A percentile compares a stretch with the other conserved stretches of the same genome.
Evolutionary conservation across 2,113 vertebrate genomes (phyloP).

Genomic region (Oreotragus oreotragus): DNA sequence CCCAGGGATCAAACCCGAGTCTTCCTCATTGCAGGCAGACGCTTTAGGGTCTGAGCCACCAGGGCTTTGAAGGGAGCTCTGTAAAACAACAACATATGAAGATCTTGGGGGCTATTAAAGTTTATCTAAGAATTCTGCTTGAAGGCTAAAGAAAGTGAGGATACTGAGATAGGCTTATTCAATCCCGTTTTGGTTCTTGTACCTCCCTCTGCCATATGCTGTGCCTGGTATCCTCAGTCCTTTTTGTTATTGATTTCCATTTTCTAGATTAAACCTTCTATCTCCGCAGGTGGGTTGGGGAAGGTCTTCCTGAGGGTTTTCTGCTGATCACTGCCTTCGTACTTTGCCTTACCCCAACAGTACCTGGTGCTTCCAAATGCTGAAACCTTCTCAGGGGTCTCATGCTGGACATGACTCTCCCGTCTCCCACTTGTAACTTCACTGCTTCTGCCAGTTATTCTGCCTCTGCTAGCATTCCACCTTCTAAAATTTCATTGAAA

Average conservation of each 20-base stretch:
- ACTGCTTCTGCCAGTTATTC: not conserved
- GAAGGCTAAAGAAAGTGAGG: not conserved
- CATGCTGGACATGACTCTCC: not conserved
- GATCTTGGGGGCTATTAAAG: not conserved
- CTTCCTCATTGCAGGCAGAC: not conserved
- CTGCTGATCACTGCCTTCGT: not conserved
- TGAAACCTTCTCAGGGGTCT: not conserved
- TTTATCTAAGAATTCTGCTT: not conserved
- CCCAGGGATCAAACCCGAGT: not conserved
- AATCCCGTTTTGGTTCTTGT: not conserved
- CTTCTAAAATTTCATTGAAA: not conserved
- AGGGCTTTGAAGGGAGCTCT: not conserved
- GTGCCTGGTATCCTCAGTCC: not conserved
- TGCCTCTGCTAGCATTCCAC: not conserved
- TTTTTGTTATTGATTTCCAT: not conserved
- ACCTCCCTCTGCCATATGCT: not conserved
- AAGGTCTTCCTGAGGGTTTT: not conserved
- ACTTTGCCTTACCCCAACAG: not conserved
- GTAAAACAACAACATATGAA: not conserved
- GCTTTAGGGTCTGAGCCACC: not conserved
- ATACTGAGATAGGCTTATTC: not conserved
- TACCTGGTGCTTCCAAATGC: not conserved
- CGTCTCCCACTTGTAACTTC: not conserved
- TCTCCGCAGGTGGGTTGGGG: not conserved
- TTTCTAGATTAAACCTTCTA: not conserved